phyloP scores from a whole-genome alignment of 2,888 invertebrate species.

The Gastrophysa polygoni region DNA sequence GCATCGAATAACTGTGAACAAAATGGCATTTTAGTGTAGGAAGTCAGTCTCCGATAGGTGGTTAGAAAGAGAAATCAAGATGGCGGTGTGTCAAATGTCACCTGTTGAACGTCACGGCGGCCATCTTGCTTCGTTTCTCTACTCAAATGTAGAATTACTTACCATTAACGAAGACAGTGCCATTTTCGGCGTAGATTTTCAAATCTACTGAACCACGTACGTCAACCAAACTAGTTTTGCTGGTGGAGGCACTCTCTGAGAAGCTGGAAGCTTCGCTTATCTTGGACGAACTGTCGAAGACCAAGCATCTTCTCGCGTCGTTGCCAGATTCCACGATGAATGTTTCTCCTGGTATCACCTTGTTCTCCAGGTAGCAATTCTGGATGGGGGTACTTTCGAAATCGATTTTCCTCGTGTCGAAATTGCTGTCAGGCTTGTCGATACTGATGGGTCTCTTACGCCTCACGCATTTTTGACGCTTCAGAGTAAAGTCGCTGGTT shows the following conservation, averaged over 20 bases:
- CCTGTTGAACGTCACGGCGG: too few species aligned
- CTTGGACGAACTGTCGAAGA: slow-evolving; percentile 53
- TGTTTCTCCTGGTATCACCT: slow-evolving; percentile 30
- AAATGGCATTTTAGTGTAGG: slow-evolving; percentile 34
- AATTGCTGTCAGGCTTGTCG: slow-evolving; percentile 25
- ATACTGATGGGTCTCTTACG: slow-evolving; percentile 56
- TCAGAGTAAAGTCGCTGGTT: slow-evolving; percentile 54
- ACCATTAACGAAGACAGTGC: slow-evolving; percentile 57
- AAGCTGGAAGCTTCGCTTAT: slow-evolving; percentile 38
- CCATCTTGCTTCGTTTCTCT: too few species aligned
- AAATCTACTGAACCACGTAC: slow-evolving; percentile 56
- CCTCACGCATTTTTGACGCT: slow-evolving; percentile 65
- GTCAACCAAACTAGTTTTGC: slow-evolving; percentile 43
- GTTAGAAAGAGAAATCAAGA: too few species aligned
- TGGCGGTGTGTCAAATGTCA: too few species aligned
- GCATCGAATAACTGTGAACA: slow-evolving; percentile 75
- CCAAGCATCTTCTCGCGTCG: slow-evolving; percentile 53
- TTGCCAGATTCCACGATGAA: slow-evolving; percentile 28
- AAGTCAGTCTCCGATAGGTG: not conserved
- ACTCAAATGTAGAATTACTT: slow-evolving; percentile 40
- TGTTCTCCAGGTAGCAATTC: slow-evolving; percentile 44
- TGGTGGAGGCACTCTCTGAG: slow-evolving; percentile 42
- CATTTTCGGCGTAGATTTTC: slow-evolving; percentile 50
- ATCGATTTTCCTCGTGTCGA: slow-evolving; percentile 22
- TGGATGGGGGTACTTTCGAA: slow-evolving; percentile 43